Evolutionary conservation across 2,113 vertebrate genomes (phyloP).

Genomic region (Brachyhypopomus occidentalis): DNA sequence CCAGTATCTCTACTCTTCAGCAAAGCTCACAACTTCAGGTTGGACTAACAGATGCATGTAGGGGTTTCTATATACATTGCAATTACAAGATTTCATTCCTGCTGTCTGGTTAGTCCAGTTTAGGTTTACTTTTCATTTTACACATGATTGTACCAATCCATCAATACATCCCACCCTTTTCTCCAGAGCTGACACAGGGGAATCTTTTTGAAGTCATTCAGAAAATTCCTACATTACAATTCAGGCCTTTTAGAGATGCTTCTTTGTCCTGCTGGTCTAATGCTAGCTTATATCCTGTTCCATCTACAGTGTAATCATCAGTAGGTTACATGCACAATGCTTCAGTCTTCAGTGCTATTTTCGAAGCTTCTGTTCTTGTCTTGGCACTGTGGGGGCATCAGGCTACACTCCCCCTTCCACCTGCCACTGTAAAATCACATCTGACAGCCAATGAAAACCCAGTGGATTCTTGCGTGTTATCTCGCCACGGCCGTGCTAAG

Average conservation of each 20-base stretch:
- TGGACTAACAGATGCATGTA: neutral
- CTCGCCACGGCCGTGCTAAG: slow-evolving; percentile 80
- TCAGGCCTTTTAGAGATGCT: neutral
- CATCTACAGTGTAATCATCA: slow-evolving; percentile 33
- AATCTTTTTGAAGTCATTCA: neutral
- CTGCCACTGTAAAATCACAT: slow-evolving; percentile 78
- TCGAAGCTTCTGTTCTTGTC: slow-evolving; percentile 64
- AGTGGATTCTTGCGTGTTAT: slow-evolving; percentile 80
- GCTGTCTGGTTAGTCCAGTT: neutral
- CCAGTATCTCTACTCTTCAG: slow-evolving; percentile 33
- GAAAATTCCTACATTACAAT: neutral
- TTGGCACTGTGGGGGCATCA: slow-evolving; percentile 69
- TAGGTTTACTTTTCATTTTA: neutral
- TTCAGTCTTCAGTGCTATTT: slow-evolving; percentile 72
- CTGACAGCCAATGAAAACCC: slow-evolving; percentile 82
- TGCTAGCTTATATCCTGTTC: slow-evolving; percentile 22
- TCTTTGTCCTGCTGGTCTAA: slow-evolving; percentile 6
- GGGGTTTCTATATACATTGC: neutral
- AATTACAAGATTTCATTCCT: slow-evolving; percentile 16
- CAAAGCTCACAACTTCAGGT: slow-evolving; percentile 6
- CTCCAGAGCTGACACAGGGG: neutral
- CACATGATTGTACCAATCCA: neutral
- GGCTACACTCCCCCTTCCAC: slow-evolving; percentile 64
- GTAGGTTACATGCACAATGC: slow-evolving; percentile 30
- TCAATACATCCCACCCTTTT: neutral